phyloP scores from a whole-genome alignment of 1,140 invertebrate genomes.

The Ptiloglossa arizonensis region DNA sequence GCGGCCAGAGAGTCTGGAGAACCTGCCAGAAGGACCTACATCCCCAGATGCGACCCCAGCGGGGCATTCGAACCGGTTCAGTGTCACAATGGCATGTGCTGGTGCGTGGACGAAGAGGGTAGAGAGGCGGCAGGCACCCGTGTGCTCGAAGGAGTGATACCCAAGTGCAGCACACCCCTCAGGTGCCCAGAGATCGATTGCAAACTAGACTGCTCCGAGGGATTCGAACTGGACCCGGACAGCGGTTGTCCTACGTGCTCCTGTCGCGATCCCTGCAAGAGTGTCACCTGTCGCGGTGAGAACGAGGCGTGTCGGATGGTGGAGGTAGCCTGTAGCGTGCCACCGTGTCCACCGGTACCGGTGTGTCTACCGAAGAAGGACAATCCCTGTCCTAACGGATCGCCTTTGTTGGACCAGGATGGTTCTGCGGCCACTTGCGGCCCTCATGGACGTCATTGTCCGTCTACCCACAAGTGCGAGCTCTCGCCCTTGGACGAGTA shows the following conservation, averaged over 20 bases:
- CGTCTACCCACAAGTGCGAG: conserved; percentile 92
- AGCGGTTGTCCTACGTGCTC: conserved; percentile 89
- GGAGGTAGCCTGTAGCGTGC: conserved; percentile 81
- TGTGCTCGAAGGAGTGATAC: conserved; percentile 73
- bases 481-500: conserved; percentile 90
- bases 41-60: conserved; percentile 89
- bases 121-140: conserved; percentile 88
- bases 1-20: conserved; percentile 89
- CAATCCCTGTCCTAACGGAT: conserved; percentile 87
- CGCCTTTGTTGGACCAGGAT: conserved; percentile 84
- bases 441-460: conserved; percentile 88
- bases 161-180: conserved; percentile 79
- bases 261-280: conserved; percentile 90
- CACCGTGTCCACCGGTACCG: conserved; percentile 88
- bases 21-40: conserved; percentile 87
- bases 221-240: conserved; percentile 84
- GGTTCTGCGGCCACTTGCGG: conserved; percentile 86
- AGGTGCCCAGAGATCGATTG: conserved; percentile 85
- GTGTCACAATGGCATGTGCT: conserved; percentile 91
- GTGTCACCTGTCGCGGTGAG: conserved; percentile 86
- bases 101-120: conserved; percentile 94
- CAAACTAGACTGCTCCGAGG: conserved; percentile 85
- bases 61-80: conserved; percentile 91
- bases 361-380: conserved; percentile 90
- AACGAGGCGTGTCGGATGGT: conserved; percentile 87